Evolutionary conservation across 1,140 invertebrate species (phyloP), one percentile per base, ranked within the genome.

Genomic region (Trachymyrmex cornetzi): DNA sequence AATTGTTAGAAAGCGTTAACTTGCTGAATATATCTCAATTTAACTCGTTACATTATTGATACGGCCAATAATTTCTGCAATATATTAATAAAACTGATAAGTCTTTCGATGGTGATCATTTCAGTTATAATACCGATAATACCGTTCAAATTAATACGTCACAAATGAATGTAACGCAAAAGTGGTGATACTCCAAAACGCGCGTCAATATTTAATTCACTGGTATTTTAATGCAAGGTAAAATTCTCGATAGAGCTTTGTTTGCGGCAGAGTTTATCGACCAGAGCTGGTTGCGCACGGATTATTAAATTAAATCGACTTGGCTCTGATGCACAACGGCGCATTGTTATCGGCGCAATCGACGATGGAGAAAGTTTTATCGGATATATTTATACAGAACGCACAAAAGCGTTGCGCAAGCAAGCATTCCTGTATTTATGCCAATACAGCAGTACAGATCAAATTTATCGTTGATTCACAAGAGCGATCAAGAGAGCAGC

Each of bases 261-360:
- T 75, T 30, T 22, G 80, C 80, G 69, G 69, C 55, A 34, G 38
- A 61, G 61, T 84, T 75, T 74, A 63, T 84, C 80, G 80, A 24
- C n/a, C 27, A 6, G 50, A 5, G 34, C 24, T 38, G 80, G 9
- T 24, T 19, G n/a, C 69, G 38, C 2, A 7, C 80, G 12, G 80
- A 75, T 84, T 75, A 84, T 84, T 84, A 84, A 84, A 84, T 84
- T 67, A 67, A 84, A 84, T 75, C 69, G 80, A 50, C 19, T 63
- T 48, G 80, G 38, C 69, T 61, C 69, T 14, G 67, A 63, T 50
- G 67, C 19, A 59, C 80, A 84, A 34, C 38, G 55, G 38, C 38
- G 69, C 69, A 84, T 84, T 84, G 80, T 84, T 75, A 74, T 75
- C 80, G 38, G 38, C 30, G 69, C 38, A 34, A 74, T 75, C 55